phyloP scores from a whole-genome alignment of 1,140 invertebrate genomes.

The Plutomurus gul region DNA sequence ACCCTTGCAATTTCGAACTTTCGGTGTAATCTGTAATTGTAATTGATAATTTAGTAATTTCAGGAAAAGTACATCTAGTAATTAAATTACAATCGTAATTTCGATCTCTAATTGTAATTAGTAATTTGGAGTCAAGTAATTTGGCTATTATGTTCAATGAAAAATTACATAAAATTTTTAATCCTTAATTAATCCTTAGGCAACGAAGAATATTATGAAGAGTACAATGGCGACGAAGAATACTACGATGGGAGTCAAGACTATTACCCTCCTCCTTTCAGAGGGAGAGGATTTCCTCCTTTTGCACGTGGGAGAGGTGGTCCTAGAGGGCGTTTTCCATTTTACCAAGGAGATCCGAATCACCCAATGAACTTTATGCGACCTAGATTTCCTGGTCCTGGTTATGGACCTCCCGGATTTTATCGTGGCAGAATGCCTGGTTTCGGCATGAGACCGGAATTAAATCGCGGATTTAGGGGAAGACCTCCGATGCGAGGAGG shows the following conservation, averaged over 20 bases:
- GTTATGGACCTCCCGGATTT: slow-evolving; percentile 23
- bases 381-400: background rate
- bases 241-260: background rate
- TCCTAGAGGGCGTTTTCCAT: background rate
- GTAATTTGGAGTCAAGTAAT: too few species aligned
- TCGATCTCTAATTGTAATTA: too few species aligned
- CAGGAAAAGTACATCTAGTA: too few species aligned
- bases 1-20: too few species aligned
- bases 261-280: background rate
- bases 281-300: slow-evolving; percentile 29
- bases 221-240: background rate
- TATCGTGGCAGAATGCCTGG: slow-evolving; percentile 20
- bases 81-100: too few species aligned
- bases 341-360: background rate
- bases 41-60: too few species aligned
- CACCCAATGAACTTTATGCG: background rate
- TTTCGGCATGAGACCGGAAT: background rate
- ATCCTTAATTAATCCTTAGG: too few species aligned
- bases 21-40: too few species aligned
- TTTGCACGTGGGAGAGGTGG: background rate
- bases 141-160: too few species aligned
- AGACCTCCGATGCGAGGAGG: background rate
- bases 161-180: too few species aligned
- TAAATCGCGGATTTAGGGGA: background rate
- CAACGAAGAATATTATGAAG: background rate